A percentile compares a stretch with the other conserved stretches of the same genome.
Conservation (phyloP, 2,113 vertebrate species). For the Heterochromis multidens region DNA sequence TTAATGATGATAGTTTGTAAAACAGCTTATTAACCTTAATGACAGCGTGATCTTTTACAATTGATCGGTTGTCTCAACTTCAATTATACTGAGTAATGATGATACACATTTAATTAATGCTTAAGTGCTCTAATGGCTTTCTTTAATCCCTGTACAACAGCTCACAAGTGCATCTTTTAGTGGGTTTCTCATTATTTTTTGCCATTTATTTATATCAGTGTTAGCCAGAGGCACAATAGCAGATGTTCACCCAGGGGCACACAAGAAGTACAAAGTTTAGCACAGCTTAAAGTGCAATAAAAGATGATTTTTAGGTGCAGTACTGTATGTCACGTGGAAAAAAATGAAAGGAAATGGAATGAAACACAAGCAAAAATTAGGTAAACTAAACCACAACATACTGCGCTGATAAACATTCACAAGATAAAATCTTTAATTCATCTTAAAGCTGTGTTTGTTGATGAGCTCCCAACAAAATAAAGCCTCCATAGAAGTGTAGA, state of each 20-base stretch:
- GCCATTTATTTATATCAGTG: neutral
- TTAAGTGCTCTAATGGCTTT: conserved; percentile 35
- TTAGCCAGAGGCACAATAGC: neutral
- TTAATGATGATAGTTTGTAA: conserved; percentile 71
- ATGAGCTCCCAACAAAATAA: neutral
- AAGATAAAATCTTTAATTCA: neutral
- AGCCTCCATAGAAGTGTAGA: neutral
- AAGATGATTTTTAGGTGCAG: neutral
- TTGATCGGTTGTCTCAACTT: conserved; percentile 70
- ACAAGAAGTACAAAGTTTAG: rapidly evolving
- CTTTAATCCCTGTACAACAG: neutral
- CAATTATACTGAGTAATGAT: conserved; percentile 67
- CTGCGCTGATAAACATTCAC: neutral
- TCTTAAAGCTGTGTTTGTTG: conserved; percentile 4
- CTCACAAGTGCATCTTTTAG: neutral
- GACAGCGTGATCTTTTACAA: conserved; percentile 72
- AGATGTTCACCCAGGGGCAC: neutral
- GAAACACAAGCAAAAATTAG: neutral
- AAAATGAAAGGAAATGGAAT: rapidly evolving
- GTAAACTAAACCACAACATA: neutral
- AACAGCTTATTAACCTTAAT: conserved; percentile 75
- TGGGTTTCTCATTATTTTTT: neutral
- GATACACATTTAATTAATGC: conserved; percentile 57
- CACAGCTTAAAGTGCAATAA: rapidly evolving
- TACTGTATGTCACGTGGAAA: rapidly evolving